These are phyloP conservation scores for Lysandra bellargus DNA, from an alignment of 2,888 invertebrate species.

Conservation along the genomic window DNA sequence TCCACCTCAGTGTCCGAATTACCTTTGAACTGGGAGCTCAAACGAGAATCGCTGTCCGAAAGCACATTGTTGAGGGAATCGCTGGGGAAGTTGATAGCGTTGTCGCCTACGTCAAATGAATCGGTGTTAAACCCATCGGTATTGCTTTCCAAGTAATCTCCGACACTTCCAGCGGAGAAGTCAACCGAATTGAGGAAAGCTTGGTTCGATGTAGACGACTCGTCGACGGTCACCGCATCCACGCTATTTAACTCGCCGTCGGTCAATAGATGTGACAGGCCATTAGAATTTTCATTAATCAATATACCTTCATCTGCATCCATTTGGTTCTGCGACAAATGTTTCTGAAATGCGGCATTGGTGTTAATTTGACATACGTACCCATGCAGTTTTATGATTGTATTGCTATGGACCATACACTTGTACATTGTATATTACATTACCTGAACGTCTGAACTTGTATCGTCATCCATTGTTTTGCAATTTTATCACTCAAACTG, in stretches of 20 bases:
- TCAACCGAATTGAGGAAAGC: slow-evolving; percentile 73
- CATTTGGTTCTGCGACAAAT: slow-evolving; percentile 66
- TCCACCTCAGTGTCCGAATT: slow-evolving; percentile 63
- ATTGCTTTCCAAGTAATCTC: slow-evolving; percentile 71
- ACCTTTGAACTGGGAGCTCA: slow-evolving; percentile 54
- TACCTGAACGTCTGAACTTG: slow-evolving; percentile 70
- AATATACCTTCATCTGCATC: slow-evolving; percentile 72
- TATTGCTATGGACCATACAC: not conserved
- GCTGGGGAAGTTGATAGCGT: slow-evolving; percentile 69
- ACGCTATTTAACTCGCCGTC: slow-evolving; percentile 74
- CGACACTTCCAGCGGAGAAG: slow-evolving; percentile 71
- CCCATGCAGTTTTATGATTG: not conserved
- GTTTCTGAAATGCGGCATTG: slow-evolving; percentile 54
- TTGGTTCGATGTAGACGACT: slow-evolving; percentile 72
- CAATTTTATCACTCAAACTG: not conserved
- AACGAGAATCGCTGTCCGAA: slow-evolving; percentile 67
- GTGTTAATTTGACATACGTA: not conserved
- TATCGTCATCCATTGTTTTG: slow-evolving; percentile 60
- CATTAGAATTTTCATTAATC: slow-evolving; percentile 74
- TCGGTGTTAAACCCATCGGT: slow-evolving; percentile 62
- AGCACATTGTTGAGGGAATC: slow-evolving; percentile 65
- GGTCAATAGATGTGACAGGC: slow-evolving; percentile 69
- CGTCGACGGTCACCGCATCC: slow-evolving; percentile 66
- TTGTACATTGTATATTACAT: slow-evolving; percentile 37
- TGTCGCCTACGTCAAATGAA: slow-evolving; percentile 72